A percentile compares a stretch with the other conserved stretches of the same genome.
Conservation (phyloP, 2,888 invertebrate genomes). For the Aleiodes leptofemur region DNA sequence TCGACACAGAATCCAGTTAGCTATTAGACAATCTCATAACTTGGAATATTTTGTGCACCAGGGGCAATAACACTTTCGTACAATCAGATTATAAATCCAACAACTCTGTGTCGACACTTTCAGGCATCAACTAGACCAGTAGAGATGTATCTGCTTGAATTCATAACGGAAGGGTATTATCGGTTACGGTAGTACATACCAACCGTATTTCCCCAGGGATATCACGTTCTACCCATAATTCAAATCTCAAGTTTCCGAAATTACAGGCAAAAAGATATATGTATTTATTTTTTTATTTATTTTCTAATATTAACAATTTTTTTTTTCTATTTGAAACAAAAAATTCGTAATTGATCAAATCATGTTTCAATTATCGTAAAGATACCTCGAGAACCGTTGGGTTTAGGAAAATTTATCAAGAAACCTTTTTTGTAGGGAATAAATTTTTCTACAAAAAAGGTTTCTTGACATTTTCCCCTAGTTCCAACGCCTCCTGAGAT, state of each 20-base stretch:
- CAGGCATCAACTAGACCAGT: conserved; percentile 11
- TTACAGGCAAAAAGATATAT: too few species aligned
- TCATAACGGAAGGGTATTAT: conserved; percentile 65
- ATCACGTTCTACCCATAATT: conserved; percentile 64
- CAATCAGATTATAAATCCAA: conserved; percentile 26
- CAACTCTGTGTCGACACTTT: conserved; percentile 9
- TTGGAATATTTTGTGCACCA: not conserved
- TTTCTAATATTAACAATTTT: too few species aligned
- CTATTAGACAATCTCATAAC: conserved; percentile 18
- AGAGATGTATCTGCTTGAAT: conserved; percentile 57
- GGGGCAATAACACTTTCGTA: conserved; percentile 15
- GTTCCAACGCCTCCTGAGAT: too few species aligned
- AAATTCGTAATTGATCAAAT: too few species aligned
- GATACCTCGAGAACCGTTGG: too few species aligned
- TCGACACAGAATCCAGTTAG: not conserved
- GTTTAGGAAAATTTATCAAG: too few species aligned
- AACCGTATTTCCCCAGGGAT: conserved; percentile 63
- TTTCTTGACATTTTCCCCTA: too few species aligned
- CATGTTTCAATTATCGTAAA: too few species aligned
- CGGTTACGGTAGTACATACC: conserved; percentile 59
- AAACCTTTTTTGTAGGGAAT: too few species aligned
- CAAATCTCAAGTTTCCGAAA: conserved; percentile 37
- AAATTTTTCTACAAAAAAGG: too few species aligned
- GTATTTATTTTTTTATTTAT: too few species aligned
- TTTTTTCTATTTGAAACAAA: too few species aligned